Evolutionary conservation across 1,140 invertebrate genomes (phyloP), one percentile per base, ranked within the genome.

Genomic region (Hyphantria cunea): DNA sequence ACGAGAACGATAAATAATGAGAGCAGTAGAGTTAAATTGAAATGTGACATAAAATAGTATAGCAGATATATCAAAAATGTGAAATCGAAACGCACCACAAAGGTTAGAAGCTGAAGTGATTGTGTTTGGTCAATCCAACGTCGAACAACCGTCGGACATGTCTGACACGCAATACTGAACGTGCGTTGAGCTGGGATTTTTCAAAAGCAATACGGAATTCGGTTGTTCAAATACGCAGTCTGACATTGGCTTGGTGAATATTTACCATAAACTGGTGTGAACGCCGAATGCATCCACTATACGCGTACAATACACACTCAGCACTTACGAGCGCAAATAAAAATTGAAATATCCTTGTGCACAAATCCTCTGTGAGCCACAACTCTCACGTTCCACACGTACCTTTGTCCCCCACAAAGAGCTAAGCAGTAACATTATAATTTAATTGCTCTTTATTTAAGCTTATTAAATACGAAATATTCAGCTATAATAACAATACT

Each of bases 311-410:
- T 68, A 68, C 49, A 54, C 5, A 74, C 66, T 76, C 67, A 71
- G 80, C 82, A 82, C 82, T 89, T 89, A 86, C 81, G 78, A 71
- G 72, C 60, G 78, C 84, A 89, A 88, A 89, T 88, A 88, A 86
- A 86, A 84, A 85, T 88, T 87, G 82, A 85, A 87, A 89, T 86
- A 89, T 84, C 79, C 72, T 67, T 74, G 65, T 72, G 59, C 73
- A 65, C 76, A 86, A 89, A 89, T 89, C 86, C 84, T 82, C 69
- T 11, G 70, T 68, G 80, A 74, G 66, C 39, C 51, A 49, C 34
- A 51, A 60, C 52, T 72, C 76, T 76, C 86, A 89, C 86, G 86
- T 87, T 73, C 65, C 65, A 60, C 68, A 75, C 77, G 72, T 61
- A 73, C 70, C 69, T 68, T 14, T 39, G 61, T 73, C 72, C 68